These are phyloP conservation scores for Myotis myotis DNA, from an alignment of 2,797 vertebrate genomes.

Conservation along the genomic window DNA sequence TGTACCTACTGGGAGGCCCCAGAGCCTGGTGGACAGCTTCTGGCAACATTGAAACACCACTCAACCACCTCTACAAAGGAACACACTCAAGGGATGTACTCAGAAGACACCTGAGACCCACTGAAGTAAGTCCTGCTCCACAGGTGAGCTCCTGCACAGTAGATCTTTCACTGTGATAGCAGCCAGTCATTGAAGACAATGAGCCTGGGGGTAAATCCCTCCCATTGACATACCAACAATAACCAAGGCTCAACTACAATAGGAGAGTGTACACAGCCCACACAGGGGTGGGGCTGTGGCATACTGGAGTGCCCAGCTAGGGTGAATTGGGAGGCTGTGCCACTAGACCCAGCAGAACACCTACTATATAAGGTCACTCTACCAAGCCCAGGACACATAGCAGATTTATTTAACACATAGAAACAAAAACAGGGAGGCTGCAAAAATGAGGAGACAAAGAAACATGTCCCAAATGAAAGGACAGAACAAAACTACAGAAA, in stretches of 20 bases:
- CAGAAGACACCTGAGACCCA: background rate
- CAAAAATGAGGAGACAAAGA: background rate
- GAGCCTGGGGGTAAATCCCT: background rate
- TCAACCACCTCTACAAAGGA: background rate
- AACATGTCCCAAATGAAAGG: background rate
- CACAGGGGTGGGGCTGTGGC: background rate
- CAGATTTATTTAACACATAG: background rate
- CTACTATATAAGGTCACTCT: background rate
- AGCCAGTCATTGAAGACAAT: background rate
- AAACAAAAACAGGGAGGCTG: background rate
- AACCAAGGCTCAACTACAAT: background rate
- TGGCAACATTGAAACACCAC: background rate
- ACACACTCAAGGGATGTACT: background rate
- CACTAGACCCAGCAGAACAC: background rate
- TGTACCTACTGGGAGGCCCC: background rate
- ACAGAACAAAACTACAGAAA: background rate
- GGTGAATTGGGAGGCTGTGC: background rate
- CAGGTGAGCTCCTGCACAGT: background rate
- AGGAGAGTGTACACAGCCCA: background rate
- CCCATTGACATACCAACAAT: background rate
- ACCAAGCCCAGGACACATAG: background rate
- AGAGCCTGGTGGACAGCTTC: background rate
- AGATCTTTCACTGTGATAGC: background rate
- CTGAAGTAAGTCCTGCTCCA: background rate
- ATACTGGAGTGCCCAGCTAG: background rate